A percentile compares a stretch with the other conserved stretches of the same genome.
Evolutionary conservation across 2,797 vertebrate species (phyloP).

Genomic region (Arnoldichthys spilopterus): DNA sequence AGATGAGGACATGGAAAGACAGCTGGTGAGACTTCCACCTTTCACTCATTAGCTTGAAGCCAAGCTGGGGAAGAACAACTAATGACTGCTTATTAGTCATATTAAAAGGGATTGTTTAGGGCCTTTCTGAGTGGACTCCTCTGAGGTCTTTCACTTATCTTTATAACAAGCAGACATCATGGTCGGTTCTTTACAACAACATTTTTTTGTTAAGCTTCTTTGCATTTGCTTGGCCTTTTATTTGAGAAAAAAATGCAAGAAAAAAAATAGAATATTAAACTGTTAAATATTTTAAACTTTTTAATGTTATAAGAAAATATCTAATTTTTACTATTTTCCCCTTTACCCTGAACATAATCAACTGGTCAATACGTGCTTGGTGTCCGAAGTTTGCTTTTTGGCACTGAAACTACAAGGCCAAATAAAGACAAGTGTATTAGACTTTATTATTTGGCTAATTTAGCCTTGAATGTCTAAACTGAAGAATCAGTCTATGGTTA

Average conservation of each 20-base stretch:
- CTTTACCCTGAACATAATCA: background rate
- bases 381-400: background rate
- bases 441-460: too few relatives aligned
- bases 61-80: background rate
- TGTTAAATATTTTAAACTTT: background rate
- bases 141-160: background rate
- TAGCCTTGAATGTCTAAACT: too few relatives aligned
- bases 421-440: too few relatives aligned
- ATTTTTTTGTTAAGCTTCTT: background rate
- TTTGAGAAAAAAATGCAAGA: background rate
- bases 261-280: background rate
- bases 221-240: background rate
- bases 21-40: slow-evolving; percentile 84
- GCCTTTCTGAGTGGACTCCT: background rate
- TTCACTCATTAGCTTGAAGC: background rate
- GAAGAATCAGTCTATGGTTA: too few relatives aligned
- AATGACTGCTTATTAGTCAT: slow-evolving; percentile 22
- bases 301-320: background rate
- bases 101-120: background rate
- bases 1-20: slow-evolving; percentile 97
- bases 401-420: too few relatives aligned
- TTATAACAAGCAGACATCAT: background rate
- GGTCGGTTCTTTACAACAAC: background rate
- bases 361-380: too few relatives aligned
- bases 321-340: background rate